phyloP scores from a whole-genome alignment of 2,888 invertebrate species.

The Scelioninae gen. 2 region DNA sequence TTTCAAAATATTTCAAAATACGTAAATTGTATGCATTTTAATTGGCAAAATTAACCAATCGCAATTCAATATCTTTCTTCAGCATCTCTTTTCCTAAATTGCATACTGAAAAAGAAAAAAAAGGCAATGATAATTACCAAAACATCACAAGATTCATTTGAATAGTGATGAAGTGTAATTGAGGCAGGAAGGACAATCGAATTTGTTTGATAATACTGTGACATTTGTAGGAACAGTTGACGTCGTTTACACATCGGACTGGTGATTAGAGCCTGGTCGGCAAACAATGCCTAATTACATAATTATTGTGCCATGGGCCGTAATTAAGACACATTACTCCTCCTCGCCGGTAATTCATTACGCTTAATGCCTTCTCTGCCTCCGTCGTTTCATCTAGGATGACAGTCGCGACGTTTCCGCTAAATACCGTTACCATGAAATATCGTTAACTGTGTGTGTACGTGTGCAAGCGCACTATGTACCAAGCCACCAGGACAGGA shows the following conservation, averaged over 20 bases:
- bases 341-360: constrained; percentile 73
- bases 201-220: constrained; percentile 57
- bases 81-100: neutral
- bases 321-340: constrained; percentile 74
- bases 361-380: constrained; percentile 73
- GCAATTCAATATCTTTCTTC: too few species aligned
- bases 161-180: constrained; percentile 52
- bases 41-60: too few species aligned
- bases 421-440: constrained; percentile 72
- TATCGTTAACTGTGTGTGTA: constrained; percentile 62
- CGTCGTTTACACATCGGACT: constrained; percentile 55
- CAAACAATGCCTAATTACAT: constrained; percentile 75
- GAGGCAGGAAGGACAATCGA: constrained; percentile 52
- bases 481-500: constrained; percentile 49
- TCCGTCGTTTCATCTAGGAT: constrained; percentile 70
- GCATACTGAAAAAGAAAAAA: constrained; percentile 3
- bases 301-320: constrained; percentile 72
- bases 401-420: constrained; percentile 71
- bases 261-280: constrained; percentile 60
- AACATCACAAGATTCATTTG: constrained; percentile 34
- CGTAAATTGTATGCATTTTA: too few species aligned
- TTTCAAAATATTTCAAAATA: too few species aligned
- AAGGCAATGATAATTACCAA: constrained; percentile 14
- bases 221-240: constrained; percentile 56
- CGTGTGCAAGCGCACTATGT: constrained; percentile 35